phyloP scores from a whole-genome alignment of 2,888 invertebrate species.

The Gari tellinella region DNA sequence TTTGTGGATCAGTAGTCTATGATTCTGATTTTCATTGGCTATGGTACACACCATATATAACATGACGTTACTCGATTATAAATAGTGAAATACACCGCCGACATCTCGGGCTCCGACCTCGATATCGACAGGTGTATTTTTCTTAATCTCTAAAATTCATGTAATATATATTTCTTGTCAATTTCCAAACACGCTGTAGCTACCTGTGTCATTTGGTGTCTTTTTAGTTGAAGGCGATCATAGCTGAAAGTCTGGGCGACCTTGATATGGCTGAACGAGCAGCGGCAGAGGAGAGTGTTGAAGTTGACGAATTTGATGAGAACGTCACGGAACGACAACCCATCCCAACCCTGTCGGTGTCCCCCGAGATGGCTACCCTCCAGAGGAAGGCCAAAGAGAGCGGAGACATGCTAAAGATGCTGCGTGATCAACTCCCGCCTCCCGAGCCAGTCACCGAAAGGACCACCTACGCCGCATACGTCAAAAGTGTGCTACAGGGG shows the following conservation, averaged over 20 bases:
- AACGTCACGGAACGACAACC: conserved; percentile 27
- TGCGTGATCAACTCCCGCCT: conserved; percentile 32
- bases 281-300: conserved; percentile 24
- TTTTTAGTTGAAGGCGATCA: conserved; percentile 34
- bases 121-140: too few relatives aligned
- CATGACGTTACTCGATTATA: too few relatives aligned
- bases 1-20: too few relatives aligned
- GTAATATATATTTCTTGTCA: conserved; percentile 32
- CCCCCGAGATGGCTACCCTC: conserved; percentile 35
- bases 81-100: too few relatives aligned
- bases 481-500: conserved; percentile 37
- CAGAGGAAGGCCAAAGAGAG: conserved; percentile 39
- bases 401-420: conserved; percentile 31
- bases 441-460: conserved; percentile 33
- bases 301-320: conserved; percentile 30
- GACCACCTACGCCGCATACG: conserved; percentile 36
- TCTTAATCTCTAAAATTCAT: too few relatives aligned
- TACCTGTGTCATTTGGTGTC: conserved; percentile 32
- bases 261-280: conserved; percentile 32
- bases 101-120: too few relatives aligned
- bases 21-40: too few relatives aligned
- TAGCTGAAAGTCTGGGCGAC: conserved; percentile 31
- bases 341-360: conserved; percentile 32
- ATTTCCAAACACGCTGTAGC: conserved; percentile 31
- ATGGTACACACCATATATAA: too few relatives aligned